A percentile compares a stretch with the other conserved stretches of the same genome.
These are phyloP conservation scores for Ptyas mucosa DNA, from an alignment of 2,113 vertebrate genomes.

Conservation along the genomic window DNA sequence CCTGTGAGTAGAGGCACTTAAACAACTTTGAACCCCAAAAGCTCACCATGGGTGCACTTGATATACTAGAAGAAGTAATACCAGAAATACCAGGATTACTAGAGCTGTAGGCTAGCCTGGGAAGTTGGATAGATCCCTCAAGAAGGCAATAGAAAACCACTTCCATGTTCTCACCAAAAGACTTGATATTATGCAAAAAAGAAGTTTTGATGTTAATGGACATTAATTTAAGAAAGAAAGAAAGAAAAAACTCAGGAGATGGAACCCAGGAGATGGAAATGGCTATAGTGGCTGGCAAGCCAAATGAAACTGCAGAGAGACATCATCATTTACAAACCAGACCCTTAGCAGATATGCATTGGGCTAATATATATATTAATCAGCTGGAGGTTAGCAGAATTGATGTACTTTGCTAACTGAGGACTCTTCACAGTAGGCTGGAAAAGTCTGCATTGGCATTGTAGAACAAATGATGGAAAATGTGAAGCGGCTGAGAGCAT, in stretches of 20 bases:
- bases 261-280: background rate
- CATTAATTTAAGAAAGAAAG: background rate
- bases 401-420: background rate
- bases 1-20: background rate
- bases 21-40: background rate
- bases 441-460: background rate
- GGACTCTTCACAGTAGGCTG: background rate
- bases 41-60: background rate
- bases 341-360: background rate
- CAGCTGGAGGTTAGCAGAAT: background rate
- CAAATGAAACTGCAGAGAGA: background rate
- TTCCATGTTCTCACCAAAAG: background rate
- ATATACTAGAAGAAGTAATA: too few relatives aligned
- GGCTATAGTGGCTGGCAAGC: background rate
- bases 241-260: background rate
- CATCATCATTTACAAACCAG: background rate
- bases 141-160: background rate
- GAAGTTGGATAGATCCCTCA: background rate
- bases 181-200: background rate
- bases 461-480: background rate
- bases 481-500: background rate
- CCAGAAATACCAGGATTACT: background rate
- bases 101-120: background rate
- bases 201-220: background rate
- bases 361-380: background rate